Conservation (phyloP, 37 sponge, comb jelly and placozoan genomes). For the Geodia barretti region DNA sequence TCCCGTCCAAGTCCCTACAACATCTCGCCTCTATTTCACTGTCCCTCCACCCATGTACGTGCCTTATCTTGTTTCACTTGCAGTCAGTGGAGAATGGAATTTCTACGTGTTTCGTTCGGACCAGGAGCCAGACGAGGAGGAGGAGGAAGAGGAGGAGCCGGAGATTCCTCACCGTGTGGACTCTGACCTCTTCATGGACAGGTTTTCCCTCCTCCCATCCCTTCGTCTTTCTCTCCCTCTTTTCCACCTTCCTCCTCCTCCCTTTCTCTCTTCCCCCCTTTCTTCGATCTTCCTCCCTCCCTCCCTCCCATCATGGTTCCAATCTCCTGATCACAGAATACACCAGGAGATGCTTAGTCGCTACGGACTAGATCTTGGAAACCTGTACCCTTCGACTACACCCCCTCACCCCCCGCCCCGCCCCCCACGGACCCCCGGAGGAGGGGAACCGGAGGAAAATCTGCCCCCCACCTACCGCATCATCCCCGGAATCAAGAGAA, state of each 20-base stretch:
- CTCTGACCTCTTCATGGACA: neutral
- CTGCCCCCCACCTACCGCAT: constrained; percentile 29
- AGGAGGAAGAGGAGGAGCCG: neutral
- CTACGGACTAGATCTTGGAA: constrained; percentile 8
- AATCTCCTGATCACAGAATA: neutral
- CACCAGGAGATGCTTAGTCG: constrained; percentile 11
- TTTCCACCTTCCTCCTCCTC: too few species aligned
- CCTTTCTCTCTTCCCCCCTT: too few species aligned
- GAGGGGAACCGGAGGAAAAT: constrained; percentile 8
- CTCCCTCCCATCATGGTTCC: too few species aligned
- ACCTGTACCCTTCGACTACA: neutral
- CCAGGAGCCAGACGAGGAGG: neutral
- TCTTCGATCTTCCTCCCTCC: too few species aligned
- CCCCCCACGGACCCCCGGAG: neutral
- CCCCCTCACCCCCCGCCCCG: constrained; percentile 16
- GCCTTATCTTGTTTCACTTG: constrained; percentile 1
- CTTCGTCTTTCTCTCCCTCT: neutral
- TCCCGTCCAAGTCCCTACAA: neutral
- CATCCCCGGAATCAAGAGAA: constrained; percentile 53
- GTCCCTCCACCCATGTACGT: neutral
- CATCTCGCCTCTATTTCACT: too few species aligned
- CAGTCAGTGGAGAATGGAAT: constrained; percentile 36
- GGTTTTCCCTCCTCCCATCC: constrained; percentile 1
- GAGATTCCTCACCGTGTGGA: neutral
- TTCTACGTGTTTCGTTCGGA: constrained; percentile 26